Evolutionary conservation across 2,888 invertebrate genomes (phyloP).

Genomic region (Chouioia cunea): DNA sequence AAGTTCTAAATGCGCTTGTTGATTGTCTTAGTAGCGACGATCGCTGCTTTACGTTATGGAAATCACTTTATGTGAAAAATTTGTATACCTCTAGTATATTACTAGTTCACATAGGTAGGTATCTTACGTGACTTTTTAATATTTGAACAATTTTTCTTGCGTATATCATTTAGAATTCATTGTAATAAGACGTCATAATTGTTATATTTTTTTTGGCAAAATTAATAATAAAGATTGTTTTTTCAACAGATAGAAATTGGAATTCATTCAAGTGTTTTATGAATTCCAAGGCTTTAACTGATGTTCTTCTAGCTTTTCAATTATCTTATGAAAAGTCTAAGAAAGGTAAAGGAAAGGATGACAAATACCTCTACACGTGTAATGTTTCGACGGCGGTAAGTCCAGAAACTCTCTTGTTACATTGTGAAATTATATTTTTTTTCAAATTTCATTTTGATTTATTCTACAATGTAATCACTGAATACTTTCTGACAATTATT

Average conservation of each 20-base stretch:
- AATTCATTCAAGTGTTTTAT: constrained; percentile 60
- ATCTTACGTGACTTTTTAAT: constrained; percentile 33
- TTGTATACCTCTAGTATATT: constrained; percentile 77
- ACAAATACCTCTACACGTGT: constrained; percentile 50
- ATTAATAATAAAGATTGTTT: no score
- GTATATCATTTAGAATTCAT: no score
- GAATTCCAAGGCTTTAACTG: constrained; percentile 67
- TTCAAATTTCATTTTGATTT: no score
- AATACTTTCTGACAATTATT: no score
- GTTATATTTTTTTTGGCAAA: no score
- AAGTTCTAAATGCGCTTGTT: constrained; percentile 74
- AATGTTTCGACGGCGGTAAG: constrained; percentile 56
- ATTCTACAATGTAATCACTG: no score
- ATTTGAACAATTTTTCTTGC: no score
- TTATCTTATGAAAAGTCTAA: constrained; percentile 67
- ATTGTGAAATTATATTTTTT: no score
- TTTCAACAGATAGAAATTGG: constrained; percentile 64
- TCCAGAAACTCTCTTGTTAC: neutral
- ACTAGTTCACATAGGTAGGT: constrained; percentile 69
- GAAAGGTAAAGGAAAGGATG: constrained; percentile 68
- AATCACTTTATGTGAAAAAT: constrained; percentile 77
- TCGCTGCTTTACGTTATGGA: constrained; percentile 78
- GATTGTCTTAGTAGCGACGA: constrained; percentile 75
- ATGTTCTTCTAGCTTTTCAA: constrained; percentile 70
- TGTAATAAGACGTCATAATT: no score